Evolutionary conservation across 1,140 invertebrate species (phyloP).

Genomic region (Holcopasites calliopsidis): DNA sequence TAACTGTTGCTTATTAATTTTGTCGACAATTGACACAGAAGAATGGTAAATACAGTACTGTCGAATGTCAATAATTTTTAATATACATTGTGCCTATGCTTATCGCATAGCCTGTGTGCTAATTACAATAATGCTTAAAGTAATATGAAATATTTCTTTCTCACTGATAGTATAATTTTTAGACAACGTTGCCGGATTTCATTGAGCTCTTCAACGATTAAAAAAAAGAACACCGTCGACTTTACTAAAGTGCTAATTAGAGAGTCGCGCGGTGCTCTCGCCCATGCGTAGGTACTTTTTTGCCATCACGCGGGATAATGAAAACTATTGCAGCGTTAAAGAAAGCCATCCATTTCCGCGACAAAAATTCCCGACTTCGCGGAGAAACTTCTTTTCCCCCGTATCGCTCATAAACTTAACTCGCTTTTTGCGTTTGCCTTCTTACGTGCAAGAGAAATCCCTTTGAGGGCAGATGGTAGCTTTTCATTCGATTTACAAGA

Average conservation of each 20-base stretch:
- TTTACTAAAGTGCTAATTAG: neutral
- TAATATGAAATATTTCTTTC: neutral
- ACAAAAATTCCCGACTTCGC: neutral
- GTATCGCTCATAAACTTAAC: neutral
- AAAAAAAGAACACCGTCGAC: neutral
- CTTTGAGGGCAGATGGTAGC: neutral
- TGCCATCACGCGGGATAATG: neutral
- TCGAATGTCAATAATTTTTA: too few species aligned
- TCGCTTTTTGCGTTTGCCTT: neutral
- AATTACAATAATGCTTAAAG: too few species aligned
- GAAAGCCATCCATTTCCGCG: neutral
- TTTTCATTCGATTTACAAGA: neutral
- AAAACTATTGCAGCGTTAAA: slow-evolving; percentile 6
- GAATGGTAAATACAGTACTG: too few species aligned
- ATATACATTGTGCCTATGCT: too few species aligned
- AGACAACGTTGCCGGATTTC: neutral
- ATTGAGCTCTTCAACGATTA: neutral
- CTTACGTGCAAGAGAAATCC: neutral
- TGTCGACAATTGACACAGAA: too few species aligned
- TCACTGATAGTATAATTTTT: too few species aligned
- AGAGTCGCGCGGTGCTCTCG: neutral
- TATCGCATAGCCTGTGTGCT: too few species aligned
- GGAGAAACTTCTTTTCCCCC: neutral
- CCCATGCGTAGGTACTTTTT: neutral
- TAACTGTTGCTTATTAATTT: too few species aligned